Conservation (phyloP, 2,797 vertebrate genomes). For the Leptoclinus maculatus region DNA sequence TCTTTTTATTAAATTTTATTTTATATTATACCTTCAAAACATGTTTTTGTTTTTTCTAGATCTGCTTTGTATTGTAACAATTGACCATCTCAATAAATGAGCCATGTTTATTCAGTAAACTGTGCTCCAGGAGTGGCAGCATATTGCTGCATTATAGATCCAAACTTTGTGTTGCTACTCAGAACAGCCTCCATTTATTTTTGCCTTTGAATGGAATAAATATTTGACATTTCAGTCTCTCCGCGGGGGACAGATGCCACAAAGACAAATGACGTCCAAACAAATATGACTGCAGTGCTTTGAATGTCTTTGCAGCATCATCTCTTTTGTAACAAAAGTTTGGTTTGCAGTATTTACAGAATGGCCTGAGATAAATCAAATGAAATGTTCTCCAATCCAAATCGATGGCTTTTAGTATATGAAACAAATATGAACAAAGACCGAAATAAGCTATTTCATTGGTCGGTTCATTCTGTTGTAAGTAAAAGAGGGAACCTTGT, state of each 20-base stretch:
- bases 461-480: constrained; percentile 18
- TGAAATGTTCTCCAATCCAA: neutral
- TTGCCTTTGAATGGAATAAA: constrained; percentile 8
- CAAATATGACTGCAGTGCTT: constrained; percentile 2
- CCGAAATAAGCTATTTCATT: neutral
- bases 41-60: neutral
- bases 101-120: neutral
- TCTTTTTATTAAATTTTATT: too few species aligned
- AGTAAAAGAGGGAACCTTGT: constrained; percentile 18
- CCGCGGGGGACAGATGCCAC: neutral
- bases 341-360: constrained; percentile 2
- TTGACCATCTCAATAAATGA: neutral
- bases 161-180: neutral
- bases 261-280: constrained; percentile 32
- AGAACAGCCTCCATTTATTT: constrained; percentile 14
- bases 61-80: neutral
- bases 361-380: neutral
- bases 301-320: neutral
- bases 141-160: neutral
- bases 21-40: too few species aligned
- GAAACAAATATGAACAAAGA: neutral
- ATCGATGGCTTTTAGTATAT: constrained; percentile 1
- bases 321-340: neutral
- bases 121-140: neutral
- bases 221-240: constrained; percentile 35